Percentiles rank a stretch among this genome's conserved stretches.
These are phyloP conservation scores for Malurus elegans DNA, from an alignment of 2,113 vertebrate genomes.

Conservation along the genomic window DNA sequence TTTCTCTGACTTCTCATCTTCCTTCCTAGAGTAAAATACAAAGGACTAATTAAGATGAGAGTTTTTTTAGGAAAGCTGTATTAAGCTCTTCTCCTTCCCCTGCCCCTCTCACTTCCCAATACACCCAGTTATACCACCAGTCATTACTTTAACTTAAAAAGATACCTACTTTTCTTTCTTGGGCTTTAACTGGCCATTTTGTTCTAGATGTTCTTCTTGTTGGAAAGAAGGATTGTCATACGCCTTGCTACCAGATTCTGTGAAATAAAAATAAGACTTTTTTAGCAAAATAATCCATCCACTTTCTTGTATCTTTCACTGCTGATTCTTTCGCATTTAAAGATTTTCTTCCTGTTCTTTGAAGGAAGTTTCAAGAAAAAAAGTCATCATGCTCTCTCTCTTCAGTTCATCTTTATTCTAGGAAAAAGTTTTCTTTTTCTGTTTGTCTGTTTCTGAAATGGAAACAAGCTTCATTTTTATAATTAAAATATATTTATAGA, in stretches of 20 bases:
- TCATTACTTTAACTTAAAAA: neutral
- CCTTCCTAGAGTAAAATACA: slow-evolving; percentile 23
- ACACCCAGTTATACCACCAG: accelerated
- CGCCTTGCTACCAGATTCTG: neutral
- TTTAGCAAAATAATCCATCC: neutral
- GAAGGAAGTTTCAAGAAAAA: neutral
- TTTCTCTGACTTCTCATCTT: slow-evolving; percentile 11
- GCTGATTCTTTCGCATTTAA: neutral
- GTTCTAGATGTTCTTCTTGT: slow-evolving; percentile 8
- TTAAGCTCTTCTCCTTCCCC: neutral
- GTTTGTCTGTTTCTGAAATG: neutral
- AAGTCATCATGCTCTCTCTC: neutral
- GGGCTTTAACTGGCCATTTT: neutral
- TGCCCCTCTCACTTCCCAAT: neutral
- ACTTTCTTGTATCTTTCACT: neutral
- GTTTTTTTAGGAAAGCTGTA: neutral
- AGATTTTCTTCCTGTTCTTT: neutral
- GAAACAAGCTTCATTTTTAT: neutral
- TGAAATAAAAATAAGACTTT: neutral
- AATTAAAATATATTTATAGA: neutral
- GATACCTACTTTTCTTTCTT: neutral
- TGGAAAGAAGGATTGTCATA: slow-evolving; percentile 42
- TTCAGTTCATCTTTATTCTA: neutral
- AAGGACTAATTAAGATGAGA: neutral
- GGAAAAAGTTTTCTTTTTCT: neutral